These are phyloP conservation scores for Ascidia mentula DNA, from an alignment of 23 tunicate genomes.

Conservation along the genomic window DNA sequence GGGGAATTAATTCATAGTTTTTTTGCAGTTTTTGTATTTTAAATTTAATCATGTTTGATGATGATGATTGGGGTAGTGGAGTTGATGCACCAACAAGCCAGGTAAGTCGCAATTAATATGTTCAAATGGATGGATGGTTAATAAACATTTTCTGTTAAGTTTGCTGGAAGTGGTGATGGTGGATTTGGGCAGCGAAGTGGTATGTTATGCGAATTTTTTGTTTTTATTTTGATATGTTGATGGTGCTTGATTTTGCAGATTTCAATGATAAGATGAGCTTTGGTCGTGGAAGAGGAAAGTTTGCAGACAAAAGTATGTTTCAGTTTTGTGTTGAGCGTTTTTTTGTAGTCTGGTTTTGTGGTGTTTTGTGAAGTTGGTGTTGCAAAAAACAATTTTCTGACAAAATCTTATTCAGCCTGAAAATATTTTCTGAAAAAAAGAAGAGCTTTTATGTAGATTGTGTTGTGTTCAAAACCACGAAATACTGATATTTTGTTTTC, in stretches of 20 bases:
- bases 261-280: not conserved
- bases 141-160: not conserved
- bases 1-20: too few species aligned
- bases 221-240: not conserved
- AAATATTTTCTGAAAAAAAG: too few species aligned
- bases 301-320: not conserved
- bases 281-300: not conserved
- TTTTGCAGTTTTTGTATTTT: not conserved
- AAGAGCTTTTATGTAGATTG: too few species aligned
- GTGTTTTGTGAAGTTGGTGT: too few species aligned
- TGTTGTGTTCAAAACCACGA: too few species aligned
- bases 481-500: too few species aligned
- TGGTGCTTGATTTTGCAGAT: not conserved
- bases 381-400: too few species aligned
- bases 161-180: not conserved
- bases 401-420: too few species aligned
- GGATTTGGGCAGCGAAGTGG: not conserved
- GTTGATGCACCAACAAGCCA: not conserved
- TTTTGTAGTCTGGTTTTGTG: too few species aligned
- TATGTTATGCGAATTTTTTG: not conserved
- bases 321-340: too few species aligned
- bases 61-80: slow-evolving; percentile 8
- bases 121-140: not conserved
- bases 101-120: not conserved
- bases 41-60: not conserved